A percentile compares a stretch with the other conserved stretches of the same genome.
Conservation (phyloP, 2,113 vertebrate genomes). For the Alethe diademata region DNA sequence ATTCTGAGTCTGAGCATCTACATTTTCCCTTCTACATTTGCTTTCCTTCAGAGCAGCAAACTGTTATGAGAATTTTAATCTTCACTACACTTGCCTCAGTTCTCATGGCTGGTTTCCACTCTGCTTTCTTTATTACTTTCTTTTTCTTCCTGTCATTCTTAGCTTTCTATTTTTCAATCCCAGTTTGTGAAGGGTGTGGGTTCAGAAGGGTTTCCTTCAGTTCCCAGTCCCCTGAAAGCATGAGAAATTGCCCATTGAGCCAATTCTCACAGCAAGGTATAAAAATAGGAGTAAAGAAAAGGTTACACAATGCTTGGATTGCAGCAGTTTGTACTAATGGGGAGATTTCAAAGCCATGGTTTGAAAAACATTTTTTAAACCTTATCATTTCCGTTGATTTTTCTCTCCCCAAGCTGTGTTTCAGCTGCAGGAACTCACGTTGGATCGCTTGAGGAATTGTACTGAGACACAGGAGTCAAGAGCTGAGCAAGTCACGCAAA, state of each 20-base stretch:
- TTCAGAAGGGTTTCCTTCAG: conserved; percentile 76
- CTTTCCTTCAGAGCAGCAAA: background rate
- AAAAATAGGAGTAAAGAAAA: conserved; percentile 79
- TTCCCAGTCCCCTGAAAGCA: conserved; percentile 75
- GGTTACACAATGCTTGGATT: conserved; percentile 63
- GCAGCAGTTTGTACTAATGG: conserved; percentile 61
- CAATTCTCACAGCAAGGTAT: conserved; percentile 80
- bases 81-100: conserved; percentile 51
- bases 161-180: conserved; percentile 76
- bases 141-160: conserved; percentile 87
- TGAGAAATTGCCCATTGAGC: conserved; percentile 78
- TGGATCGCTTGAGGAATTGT: background rate
- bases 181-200: conserved; percentile 74
- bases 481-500: conserved; percentile 16
- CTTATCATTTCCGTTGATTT: conserved; percentile 68
- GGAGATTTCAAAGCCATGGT: conserved; percentile 52
- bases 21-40: background rate
- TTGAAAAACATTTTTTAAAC: conserved; percentile 56
- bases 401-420: conserved; percentile 33
- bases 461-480: background rate
- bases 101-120: conserved; percentile 76
- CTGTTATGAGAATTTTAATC: conserved; percentile 53
- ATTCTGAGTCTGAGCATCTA: background rate
- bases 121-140: conserved; percentile 76
- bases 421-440: conserved; percentile 6